Conservation (phyloP, 2,888 invertebrate genomes). For the Folsomia candida region DNA sequence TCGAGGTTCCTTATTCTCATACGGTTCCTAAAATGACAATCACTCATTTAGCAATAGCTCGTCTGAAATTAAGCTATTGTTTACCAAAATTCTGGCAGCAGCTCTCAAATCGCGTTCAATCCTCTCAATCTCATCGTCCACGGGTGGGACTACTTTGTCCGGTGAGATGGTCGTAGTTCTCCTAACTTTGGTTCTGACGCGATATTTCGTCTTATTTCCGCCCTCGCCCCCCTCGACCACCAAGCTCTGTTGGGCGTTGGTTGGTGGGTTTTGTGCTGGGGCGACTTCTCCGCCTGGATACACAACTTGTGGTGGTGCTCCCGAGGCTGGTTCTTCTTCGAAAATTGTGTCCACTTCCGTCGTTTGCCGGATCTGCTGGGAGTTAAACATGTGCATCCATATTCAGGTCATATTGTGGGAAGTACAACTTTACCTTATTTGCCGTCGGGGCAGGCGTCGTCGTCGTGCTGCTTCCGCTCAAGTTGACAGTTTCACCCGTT, state of each 20-base stretch:
- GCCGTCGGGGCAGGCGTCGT: neutral
- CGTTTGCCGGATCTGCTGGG: neutral
- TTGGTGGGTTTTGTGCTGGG: constrained; percentile 5
- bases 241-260: neutral
- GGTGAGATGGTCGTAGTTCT: constrained; percentile 6
- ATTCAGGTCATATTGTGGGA: no score
- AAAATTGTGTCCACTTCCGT: no score
- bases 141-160: neutral
- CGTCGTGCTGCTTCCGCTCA: neutral
- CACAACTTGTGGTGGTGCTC: constrained; percentile 1
- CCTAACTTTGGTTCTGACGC: constrained; percentile 14
- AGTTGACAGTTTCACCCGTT: constrained; percentile 30
- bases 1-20: constrained; percentile 36
- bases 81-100: constrained; percentile 28
- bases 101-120: constrained; percentile 38
- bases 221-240: neutral
- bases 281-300: neutral
- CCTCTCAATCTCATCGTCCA: constrained; percentile 43
- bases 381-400: neutral
- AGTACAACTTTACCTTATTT: neutral
- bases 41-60: neutral
- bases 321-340: neutral
- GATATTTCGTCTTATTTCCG: constrained; percentile 6
- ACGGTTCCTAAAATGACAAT: constrained; percentile 32
- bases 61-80: neutral